phyloP scores from a whole-genome alignment of 64 coral and sea anemone species.

The Stylophora pistillata region DNA sequence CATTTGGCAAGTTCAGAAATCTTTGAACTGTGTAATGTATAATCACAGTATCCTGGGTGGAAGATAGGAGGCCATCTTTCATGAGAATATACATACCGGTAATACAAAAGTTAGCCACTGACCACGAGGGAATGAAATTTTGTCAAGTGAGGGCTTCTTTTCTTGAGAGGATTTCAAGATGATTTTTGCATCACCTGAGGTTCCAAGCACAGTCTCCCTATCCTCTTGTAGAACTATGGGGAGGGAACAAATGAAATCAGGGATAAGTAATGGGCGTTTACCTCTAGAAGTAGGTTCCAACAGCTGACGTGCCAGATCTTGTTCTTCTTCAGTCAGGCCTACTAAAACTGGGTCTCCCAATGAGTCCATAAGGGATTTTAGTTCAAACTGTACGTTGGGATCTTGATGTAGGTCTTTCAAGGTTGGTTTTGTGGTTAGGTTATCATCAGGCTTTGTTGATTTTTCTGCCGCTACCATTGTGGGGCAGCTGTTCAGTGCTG shows the following conservation, averaged over 20 bases:
- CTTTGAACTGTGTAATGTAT: slow-evolving; percentile 33
- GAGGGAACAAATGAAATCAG: not conserved
- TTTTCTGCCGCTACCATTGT: not conserved
- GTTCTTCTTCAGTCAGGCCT: not conserved
- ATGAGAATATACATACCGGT: slow-evolving; percentile 54
- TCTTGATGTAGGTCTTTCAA: slow-evolving; percentile 5
- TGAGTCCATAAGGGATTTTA: not conserved
- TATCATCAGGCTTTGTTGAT: not conserved
- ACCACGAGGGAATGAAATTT: slow-evolving; percentile 26
- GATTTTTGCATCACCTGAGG: not conserved
- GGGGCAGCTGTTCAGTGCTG: not conserved
- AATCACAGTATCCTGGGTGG: slow-evolving; percentile 30
- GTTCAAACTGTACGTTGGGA: not conserved
- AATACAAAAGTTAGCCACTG: slow-evolving; percentile 38
- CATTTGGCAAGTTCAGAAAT: slow-evolving; percentile 35
- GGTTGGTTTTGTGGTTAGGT: not conserved
- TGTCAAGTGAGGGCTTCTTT: not conserved
- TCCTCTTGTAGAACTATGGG: slow-evolving; percentile 10
- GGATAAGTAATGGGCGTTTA: not conserved
- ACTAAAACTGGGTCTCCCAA: slow-evolving; percentile 2
- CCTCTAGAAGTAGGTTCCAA: not conserved
- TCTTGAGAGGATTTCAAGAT: not conserved
- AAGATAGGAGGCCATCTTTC: not conserved
- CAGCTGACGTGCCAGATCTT: not conserved
- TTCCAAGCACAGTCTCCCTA: not conserved